These are phyloP conservation scores for Addax nasomaculatus DNA, from an alignment of 2,113 vertebrate genomes.

Conservation along the genomic window DNA sequence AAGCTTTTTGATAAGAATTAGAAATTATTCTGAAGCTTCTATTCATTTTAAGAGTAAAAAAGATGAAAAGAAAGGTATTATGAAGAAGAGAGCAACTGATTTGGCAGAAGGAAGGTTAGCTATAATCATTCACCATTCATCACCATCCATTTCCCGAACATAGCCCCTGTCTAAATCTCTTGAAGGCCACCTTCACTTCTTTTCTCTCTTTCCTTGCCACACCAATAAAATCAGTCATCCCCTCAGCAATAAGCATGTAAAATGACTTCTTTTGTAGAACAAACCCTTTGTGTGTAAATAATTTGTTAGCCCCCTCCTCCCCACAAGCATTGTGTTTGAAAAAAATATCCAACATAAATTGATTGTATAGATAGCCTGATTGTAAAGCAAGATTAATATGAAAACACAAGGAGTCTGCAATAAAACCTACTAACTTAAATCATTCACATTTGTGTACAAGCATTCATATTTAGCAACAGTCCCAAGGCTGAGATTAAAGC, in stretches of 20 bases:
- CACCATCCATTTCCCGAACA: not conserved
- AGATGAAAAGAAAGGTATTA: not conserved
- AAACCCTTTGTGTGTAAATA: conserved; percentile 78
- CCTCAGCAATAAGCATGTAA: conserved; percentile 64
- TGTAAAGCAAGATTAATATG: conserved; percentile 85
- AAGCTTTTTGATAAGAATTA: not conserved
- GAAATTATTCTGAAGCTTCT: not conserved
- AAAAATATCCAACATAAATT: conserved; percentile 76
- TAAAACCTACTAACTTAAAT: conserved; percentile 85
- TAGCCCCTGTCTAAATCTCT: not conserved
- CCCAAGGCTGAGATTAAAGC: conserved; percentile 89
- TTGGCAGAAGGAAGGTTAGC: not conserved
- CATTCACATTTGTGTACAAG: conserved; percentile 84
- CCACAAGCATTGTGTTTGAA: conserved; percentile 67
- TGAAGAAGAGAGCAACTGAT: not conserved
- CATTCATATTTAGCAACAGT: conserved; percentile 86
- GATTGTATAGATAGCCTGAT: conserved; percentile 80
- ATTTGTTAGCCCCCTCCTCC: conserved; percentile 56
- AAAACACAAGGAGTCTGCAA: conserved; percentile 82
- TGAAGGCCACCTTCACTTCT: conserved; percentile 35
- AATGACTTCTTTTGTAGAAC: conserved; percentile 75
- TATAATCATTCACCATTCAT: not conserved
- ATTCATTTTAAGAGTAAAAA: not conserved
- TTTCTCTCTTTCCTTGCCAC: conserved; percentile 17
- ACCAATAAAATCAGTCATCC: conserved; percentile 63